Conservation (phyloP, 2,888 invertebrate species). For the Morpho achilles region DNA sequence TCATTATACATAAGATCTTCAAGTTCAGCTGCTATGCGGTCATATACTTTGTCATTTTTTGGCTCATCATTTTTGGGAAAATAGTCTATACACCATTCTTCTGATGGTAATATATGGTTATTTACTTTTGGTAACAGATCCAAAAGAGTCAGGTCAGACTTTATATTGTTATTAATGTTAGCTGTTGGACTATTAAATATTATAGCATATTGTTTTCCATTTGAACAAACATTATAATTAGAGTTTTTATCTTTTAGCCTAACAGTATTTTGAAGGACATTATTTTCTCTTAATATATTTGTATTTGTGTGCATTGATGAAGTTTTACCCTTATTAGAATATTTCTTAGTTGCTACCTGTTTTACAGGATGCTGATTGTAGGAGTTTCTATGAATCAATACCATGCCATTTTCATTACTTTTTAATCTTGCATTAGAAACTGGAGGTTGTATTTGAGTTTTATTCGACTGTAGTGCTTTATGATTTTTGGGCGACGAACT, state of each 20-base stretch:
- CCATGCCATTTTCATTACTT: constrained; percentile 72
- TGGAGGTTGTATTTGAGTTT: constrained; percentile 29
- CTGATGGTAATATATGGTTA: constrained; percentile 57
- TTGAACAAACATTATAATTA: constrained; percentile 34
- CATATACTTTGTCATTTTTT: constrained; percentile 72
- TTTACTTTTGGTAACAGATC: constrained; percentile 55
- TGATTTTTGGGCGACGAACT: constrained; percentile 50
- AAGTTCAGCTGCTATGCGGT: constrained; percentile 71
- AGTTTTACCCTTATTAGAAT: constrained; percentile 28
- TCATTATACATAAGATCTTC: constrained; percentile 73
- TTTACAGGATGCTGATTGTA: constrained; percentile 54
- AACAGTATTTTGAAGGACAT: constrained; percentile 39
- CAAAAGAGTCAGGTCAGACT: constrained; percentile 45
- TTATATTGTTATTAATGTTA: constrained; percentile 42
- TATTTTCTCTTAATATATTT: constrained; percentile 66
- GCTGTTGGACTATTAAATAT: constrained; percentile 53
- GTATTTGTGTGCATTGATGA: constrained; percentile 31
- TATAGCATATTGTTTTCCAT: constrained; percentile 58
- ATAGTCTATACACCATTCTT: constrained; percentile 69
- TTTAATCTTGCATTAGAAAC: constrained; percentile 53
- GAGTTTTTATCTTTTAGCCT: constrained; percentile 42
- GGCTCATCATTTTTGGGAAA: constrained; percentile 63
- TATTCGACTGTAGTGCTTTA: constrained; percentile 27
- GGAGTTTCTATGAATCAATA: constrained; percentile 53
- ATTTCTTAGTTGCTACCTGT: constrained; percentile 35